phyloP scores from a whole-genome alignment of 1,140 invertebrate genomes.

The Psilanteris sp. region DNA sequence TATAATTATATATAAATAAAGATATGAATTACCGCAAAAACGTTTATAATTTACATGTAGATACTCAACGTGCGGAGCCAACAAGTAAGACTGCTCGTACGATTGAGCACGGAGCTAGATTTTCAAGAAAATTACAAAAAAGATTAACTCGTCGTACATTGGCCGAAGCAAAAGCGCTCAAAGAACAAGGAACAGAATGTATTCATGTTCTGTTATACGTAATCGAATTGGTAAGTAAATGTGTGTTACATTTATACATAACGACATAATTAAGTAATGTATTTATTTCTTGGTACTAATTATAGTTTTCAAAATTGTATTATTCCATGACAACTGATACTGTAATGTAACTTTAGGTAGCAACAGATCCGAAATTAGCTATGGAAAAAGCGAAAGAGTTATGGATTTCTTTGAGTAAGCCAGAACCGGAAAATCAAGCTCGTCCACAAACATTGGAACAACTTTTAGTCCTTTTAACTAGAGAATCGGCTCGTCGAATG shows the following conservation, averaged over 20 bases:
- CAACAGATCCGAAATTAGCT: constrained; percentile 88
- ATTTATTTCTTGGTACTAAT: no score
- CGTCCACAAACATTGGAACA: constrained; percentile 88
- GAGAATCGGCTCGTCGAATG: constrained; percentile 86
- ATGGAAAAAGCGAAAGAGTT: constrained; percentile 85
- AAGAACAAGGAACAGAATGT: constrained; percentile 88
- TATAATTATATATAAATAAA: no score
- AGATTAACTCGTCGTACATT: constrained; percentile 87
- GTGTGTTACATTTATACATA: no score
- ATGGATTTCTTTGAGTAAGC: constrained; percentile 85
- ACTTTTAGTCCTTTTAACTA: constrained; percentile 85
- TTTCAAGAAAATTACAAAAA: constrained; percentile 85
- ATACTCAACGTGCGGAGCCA: constrained; percentile 61
- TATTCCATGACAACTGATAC: no score
- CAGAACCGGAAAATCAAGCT: constrained; percentile 90
- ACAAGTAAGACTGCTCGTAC: constrained; percentile 83
- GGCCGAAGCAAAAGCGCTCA: constrained; percentile 86
- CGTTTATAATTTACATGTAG: no score
- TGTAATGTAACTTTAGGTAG: constrained; percentile 82
- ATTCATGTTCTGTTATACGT: constrained; percentile 87
- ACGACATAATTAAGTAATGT: no score
- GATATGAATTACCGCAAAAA: no score
- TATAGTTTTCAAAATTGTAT: no score
- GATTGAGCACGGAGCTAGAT: constrained; percentile 86
- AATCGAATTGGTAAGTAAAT: constrained; percentile 84